Percentiles rank a stretch among this genome's conserved stretches.
phyloP scores from a whole-genome alignment of 2,888 invertebrate genomes.

The Perizoma flavofasciatum region DNA sequence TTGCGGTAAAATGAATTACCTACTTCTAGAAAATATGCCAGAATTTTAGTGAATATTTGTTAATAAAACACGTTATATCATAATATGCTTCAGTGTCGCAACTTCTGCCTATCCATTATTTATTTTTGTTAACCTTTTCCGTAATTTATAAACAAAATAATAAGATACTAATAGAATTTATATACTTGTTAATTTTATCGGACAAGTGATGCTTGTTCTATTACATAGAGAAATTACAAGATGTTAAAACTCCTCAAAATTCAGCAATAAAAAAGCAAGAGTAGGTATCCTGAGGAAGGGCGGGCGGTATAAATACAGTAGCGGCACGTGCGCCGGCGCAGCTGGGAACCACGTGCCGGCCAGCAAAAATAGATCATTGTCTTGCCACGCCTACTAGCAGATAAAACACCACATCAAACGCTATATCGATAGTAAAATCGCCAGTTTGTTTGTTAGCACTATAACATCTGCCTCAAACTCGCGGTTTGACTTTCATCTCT shows the following conservation, averaged over 20 bases:
- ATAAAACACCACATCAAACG: conserved; percentile 82
- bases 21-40: too few relatives aligned
- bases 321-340: conserved; percentile 77
- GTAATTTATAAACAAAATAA: too few relatives aligned
- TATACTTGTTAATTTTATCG: too few relatives aligned
- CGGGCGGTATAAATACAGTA: conserved; percentile 73
- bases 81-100: too few relatives aligned
- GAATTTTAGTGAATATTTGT: too few relatives aligned
- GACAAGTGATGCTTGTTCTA: too few relatives aligned
- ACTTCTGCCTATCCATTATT: too few relatives aligned
- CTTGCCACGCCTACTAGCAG: conserved; percentile 77
- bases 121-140: too few relatives aligned
- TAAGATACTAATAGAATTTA: too few relatives aligned
- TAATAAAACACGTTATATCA: too few relatives aligned
- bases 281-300: conserved; percentile 54
- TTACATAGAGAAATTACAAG: background rate
- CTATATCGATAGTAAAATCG: conserved; percentile 65
- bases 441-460: conserved; percentile 63
- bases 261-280: conserved; percentile 25
- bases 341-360: conserved; percentile 80
- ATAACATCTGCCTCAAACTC: conserved; percentile 36
- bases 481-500: conserved; percentile 51
- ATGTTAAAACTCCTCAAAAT: conserved; percentile 9
- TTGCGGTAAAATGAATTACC: too few relatives aligned
- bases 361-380: conserved; percentile 82